Conservation (phyloP, 2,797 vertebrate species). For the Phaenicophaeus curvirostris region DNA sequence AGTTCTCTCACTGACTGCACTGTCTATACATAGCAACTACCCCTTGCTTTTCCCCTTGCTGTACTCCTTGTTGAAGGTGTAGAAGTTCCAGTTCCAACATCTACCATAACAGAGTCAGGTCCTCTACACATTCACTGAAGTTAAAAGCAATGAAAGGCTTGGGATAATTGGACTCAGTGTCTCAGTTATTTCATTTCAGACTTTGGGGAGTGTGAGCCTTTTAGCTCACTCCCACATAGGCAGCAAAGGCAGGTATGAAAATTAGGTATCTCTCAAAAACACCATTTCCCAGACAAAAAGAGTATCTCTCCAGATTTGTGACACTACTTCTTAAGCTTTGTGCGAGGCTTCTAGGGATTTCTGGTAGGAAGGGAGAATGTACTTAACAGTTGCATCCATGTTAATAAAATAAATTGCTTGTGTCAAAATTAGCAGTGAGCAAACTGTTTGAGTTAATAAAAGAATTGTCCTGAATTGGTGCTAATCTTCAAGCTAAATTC, state of each 20-base stretch:
- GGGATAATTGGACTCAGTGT: background rate
- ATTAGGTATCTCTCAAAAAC: background rate
- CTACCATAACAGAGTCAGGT: background rate
- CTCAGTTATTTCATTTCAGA: background rate
- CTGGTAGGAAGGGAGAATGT: background rate
- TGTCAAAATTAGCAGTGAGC: constrained; percentile 40
- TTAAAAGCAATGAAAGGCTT: background rate
- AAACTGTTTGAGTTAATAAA: constrained; percentile 34
- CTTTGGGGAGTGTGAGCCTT: background rate
- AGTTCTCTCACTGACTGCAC: background rate
- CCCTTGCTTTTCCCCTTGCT: background rate
- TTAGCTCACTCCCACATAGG: background rate
- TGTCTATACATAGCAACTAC: background rate
- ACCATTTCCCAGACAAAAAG: background rate
- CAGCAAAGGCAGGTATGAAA: background rate
- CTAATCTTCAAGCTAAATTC: constrained; percentile 32
- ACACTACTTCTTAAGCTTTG: background rate
- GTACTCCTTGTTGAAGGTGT: background rate
- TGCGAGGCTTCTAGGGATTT: background rate
- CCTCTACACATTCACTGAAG: background rate
- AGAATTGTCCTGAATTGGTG: constrained; percentile 9
- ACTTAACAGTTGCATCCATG: background rate
- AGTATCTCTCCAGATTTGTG: background rate
- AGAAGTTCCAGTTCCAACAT: background rate
- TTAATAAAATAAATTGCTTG: background rate